Evolutionary conservation across 2,113 vertebrate species (phyloP).

Genomic region (Megatriorchis doriae): DNA sequence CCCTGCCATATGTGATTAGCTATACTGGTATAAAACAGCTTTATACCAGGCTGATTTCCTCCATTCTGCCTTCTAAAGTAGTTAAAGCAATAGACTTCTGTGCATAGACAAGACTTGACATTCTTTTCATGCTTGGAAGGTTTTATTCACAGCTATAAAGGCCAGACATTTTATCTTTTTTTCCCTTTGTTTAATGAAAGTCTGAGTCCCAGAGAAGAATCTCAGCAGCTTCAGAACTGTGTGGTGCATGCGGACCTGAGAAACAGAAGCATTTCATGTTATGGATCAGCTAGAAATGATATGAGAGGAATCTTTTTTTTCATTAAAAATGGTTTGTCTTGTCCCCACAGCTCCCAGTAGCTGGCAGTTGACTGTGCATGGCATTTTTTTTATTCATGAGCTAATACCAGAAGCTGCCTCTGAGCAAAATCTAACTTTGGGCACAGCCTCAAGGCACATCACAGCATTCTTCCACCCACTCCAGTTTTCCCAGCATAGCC

Average conservation of each 20-base stretch:
- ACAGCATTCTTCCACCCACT: background rate
- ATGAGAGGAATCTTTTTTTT: background rate
- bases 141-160: slow-evolving; percentile 33
- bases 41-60: background rate
- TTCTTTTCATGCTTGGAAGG: slow-evolving; percentile 24
- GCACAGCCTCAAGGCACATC: background rate
- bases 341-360: background rate
- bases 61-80: background rate
- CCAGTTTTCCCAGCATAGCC: background rate
- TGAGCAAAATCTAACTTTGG: background rate
- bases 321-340: background rate
- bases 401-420: background rate
- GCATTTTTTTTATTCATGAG: background rate
- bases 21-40: background rate
- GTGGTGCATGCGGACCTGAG: background rate
- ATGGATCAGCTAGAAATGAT: background rate
- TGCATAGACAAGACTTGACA: background rate
- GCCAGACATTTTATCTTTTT: background rate
- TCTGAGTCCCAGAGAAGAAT: background rate
- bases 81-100: background rate
- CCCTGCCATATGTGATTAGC: background rate
- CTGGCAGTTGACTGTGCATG: background rate
- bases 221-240: background rate
- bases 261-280: background rate
- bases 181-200: background rate